These are phyloP conservation scores for Haemorhous mexicanus DNA, from an alignment of 2,113 vertebrate genomes.

Conservation along the genomic window DNA sequence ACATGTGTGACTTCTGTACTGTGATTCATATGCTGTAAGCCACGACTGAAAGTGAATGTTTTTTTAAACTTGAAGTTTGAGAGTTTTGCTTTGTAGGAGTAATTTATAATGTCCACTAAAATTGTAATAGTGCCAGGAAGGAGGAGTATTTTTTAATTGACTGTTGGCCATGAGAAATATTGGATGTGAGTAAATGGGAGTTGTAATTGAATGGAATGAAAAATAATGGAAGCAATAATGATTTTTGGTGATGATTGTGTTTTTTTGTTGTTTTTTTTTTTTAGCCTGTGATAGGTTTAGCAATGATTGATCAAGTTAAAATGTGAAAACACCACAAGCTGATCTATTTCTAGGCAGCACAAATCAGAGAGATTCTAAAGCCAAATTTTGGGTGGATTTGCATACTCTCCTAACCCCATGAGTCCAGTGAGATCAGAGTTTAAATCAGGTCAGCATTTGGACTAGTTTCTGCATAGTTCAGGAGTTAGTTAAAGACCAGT, in stretches of 20 bases:
- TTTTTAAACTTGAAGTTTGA: neutral
- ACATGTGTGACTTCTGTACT: neutral
- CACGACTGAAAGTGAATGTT: neutral
- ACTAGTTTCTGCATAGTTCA: neutral
- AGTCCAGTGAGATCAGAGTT: constrained; percentile 46
- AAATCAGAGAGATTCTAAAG: neutral
- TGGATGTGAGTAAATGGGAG: neutral
- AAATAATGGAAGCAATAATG: neutral
- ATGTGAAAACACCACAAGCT: neutral
- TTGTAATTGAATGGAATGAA: neutral
- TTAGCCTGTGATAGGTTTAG: neutral
- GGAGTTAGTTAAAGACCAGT: neutral
- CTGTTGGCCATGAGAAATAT: neutral
- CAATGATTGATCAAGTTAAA: constrained; percentile 21
- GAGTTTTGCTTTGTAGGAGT: neutral
- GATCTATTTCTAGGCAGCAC: neutral
- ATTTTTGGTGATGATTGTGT: neutral
- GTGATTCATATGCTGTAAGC: neutral
- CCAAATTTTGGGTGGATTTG: neutral
- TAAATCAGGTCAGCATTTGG: constrained; percentile 9
- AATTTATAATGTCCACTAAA: neutral
- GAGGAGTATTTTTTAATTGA: neutral
- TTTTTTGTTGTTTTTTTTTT: neutral
- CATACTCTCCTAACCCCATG: neutral
- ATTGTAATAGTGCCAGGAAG: neutral